phyloP scores from a whole-genome alignment of 2,113 vertebrate genomes.

The Lucifuga dentata region DNA sequence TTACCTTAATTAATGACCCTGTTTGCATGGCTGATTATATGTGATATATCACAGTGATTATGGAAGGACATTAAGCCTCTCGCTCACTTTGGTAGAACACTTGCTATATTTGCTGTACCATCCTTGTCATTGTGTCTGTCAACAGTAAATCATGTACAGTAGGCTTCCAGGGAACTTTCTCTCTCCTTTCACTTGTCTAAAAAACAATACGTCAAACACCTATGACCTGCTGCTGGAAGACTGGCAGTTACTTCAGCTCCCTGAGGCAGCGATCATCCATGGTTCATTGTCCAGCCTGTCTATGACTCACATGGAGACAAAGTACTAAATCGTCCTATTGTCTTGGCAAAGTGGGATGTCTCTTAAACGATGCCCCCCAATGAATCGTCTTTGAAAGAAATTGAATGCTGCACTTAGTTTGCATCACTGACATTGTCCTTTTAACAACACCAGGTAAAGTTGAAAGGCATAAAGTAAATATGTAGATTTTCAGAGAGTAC shows the following conservation, averaged over 20 bases:
- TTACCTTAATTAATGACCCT: neutral
- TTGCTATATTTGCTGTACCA: neutral
- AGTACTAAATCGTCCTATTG: constrained; percentile 54
- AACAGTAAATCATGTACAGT: constrained; percentile 28
- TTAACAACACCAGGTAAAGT: constrained; percentile 16
- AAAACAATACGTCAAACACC: constrained; percentile 41
- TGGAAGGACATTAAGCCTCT: constrained; percentile 5
- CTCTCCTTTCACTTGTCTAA: constrained; percentile 28
- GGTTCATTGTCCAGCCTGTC: constrained; percentile 42
- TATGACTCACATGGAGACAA: constrained; percentile 50
- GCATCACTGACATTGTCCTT: constrained; percentile 57
- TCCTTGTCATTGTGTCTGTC: constrained; percentile 2
- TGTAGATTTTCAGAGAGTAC: constrained; percentile 36
- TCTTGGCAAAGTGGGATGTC: constrained; percentile 39
- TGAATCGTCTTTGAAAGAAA: constrained; percentile 59
- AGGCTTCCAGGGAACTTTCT: constrained; percentile 25
- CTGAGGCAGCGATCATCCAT: constrained; percentile 33
- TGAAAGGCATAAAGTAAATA: constrained; percentile 44
- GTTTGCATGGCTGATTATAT: constrained; percentile 2
- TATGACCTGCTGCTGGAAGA: constrained; percentile 40
- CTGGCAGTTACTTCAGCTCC: constrained; percentile 32
- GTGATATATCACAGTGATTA: constrained; percentile 3
- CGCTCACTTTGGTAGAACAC: constrained; percentile 10
- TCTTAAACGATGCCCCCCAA: constrained; percentile 58
- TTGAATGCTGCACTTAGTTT: constrained; percentile 46